Conservation (phyloP, 2,888 invertebrate species). For the Drosophila niveifrons region DNA sequence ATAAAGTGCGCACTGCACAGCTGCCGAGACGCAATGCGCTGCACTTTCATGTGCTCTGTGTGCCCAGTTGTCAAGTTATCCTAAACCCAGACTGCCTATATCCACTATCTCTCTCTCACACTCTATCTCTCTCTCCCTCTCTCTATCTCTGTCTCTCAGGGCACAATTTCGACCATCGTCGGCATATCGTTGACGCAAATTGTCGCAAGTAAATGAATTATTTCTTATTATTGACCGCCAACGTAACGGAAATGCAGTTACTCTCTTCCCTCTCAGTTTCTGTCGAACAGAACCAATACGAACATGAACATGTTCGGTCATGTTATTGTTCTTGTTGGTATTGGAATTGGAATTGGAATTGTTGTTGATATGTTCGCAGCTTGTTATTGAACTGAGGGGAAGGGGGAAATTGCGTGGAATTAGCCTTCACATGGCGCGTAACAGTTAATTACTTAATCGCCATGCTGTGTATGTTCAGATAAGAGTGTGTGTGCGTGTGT, state of each 20-base stretch:
- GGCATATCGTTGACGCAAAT: constrained; percentile 29
- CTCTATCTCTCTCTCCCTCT: not conserved
- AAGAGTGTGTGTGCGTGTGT: constrained; percentile 2
- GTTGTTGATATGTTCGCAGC: constrained; percentile 36
- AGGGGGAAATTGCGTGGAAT: constrained; percentile 30
- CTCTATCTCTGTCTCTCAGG: not conserved
- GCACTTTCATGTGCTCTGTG: constrained; percentile 38
- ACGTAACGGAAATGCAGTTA: constrained; percentile 35
- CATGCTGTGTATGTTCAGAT: constrained; percentile 15
- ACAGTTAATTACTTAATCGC: constrained; percentile 46
- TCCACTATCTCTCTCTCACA: not conserved
- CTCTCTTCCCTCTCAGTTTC: not conserved
- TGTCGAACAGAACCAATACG: constrained; percentile 13
- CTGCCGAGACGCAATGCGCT: constrained; percentile 23
- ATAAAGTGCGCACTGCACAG: constrained; percentile 52
- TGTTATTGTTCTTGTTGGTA: constrained; percentile 9
- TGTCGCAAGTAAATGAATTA: constrained; percentile 48
- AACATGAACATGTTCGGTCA: not conserved
- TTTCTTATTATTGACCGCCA: constrained; percentile 50
- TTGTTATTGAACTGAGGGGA: constrained; percentile 25
- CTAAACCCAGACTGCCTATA: too few species aligned
- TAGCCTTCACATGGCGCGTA: constrained; percentile 28
- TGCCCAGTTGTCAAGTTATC: constrained; percentile 20
- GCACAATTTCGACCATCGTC: not conserved
- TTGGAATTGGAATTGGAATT: constrained; percentile 14